Evolutionary conservation across 2,888 invertebrate species (phyloP).

Genomic region (Chaetoderma sp.): DNA sequence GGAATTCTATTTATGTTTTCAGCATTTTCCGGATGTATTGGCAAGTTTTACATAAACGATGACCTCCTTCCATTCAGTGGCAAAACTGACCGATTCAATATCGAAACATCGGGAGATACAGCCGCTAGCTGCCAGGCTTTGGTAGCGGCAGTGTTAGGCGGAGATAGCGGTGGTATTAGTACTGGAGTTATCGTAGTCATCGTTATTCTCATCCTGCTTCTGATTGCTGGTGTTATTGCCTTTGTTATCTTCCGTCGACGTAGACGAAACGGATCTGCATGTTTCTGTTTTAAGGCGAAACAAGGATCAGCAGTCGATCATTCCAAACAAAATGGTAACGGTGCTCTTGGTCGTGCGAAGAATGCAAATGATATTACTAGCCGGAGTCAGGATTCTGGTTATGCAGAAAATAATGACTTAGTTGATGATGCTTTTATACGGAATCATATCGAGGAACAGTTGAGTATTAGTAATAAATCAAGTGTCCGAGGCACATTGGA

Average conservation of each 20-base stretch:
- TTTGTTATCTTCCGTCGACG: constrained; percentile 92
- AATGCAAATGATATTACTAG: constrained; percentile 39
- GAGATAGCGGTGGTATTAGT: constrained; percentile 87
- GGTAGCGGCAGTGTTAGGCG: constrained; percentile 72
- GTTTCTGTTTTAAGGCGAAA: constrained; percentile 31
- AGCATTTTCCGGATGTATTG: constrained; percentile 89
- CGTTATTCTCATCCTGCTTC: constrained; percentile 86
- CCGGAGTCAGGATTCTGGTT: constrained; percentile 58
- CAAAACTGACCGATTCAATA: constrained; percentile 74
- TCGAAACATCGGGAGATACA: constrained; percentile 46
- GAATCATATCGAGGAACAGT: constrained; percentile 85
- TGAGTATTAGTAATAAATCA: constrained; percentile 78
- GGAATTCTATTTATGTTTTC: constrained; percentile 31
- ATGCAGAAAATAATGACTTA: constrained; percentile 43
- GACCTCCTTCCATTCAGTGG: constrained; percentile 92
- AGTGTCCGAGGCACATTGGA: constrained; percentile 81
- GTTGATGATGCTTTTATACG: constrained; percentile 69
- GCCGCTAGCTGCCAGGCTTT: constrained; percentile 42
- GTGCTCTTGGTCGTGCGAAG: constrained; percentile 50
- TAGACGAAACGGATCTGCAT: constrained; percentile 81
- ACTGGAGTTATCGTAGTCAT: constrained; percentile 94
- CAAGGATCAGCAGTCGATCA: constrained; percentile 9
- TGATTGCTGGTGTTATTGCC: constrained; percentile 57
- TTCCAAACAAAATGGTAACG: constrained; percentile 73
- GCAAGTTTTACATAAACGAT: constrained; percentile 88